phyloP scores from a whole-genome alignment of 2,113 vertebrate genomes.

The Diglossa brunneiventris region DNA sequence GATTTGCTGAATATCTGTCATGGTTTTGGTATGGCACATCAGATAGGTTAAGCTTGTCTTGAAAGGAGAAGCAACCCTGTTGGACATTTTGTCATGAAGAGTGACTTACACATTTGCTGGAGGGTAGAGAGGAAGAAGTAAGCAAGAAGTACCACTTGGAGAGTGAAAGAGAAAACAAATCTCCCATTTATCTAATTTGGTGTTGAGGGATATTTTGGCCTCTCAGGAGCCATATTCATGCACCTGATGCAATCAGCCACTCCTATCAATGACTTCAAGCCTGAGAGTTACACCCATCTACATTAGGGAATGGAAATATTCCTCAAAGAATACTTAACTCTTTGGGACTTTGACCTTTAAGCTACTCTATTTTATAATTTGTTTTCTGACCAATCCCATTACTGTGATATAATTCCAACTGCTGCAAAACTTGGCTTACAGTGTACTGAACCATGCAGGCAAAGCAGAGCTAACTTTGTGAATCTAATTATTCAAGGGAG shows the following conservation, averaged over 20 bases:
- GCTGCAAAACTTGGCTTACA: background rate
- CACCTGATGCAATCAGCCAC: conserved; percentile 36
- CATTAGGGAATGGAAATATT: conserved; percentile 15
- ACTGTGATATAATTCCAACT: conserved; percentile 13
- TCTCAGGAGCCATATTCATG: background rate
- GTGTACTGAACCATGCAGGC: background rate
- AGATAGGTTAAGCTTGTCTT: background rate
- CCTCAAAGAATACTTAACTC: background rate
- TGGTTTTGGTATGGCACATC: background rate
- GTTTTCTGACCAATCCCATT: conserved; percentile 2
- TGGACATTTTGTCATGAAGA: background rate
- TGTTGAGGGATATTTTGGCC: background rate
- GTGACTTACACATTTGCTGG: background rate
- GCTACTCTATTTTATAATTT: background rate
- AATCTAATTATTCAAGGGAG: conserved; percentile 23
- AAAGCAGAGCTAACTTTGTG: background rate
- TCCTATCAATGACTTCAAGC: conserved; percentile 17
- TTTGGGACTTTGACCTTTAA: conserved; percentile 23
- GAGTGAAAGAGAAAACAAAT: background rate
- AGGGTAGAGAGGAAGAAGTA: background rate
- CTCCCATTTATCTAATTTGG: background rate
- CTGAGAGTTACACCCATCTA: conserved; percentile 27
- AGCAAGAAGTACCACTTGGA: background rate
- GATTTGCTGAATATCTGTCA: background rate
- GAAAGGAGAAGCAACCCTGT: background rate